These are phyloP conservation scores for Apocheima hispidaria DNA, from an alignment of 2,888 invertebrate genomes.

Conservation along the genomic window DNA sequence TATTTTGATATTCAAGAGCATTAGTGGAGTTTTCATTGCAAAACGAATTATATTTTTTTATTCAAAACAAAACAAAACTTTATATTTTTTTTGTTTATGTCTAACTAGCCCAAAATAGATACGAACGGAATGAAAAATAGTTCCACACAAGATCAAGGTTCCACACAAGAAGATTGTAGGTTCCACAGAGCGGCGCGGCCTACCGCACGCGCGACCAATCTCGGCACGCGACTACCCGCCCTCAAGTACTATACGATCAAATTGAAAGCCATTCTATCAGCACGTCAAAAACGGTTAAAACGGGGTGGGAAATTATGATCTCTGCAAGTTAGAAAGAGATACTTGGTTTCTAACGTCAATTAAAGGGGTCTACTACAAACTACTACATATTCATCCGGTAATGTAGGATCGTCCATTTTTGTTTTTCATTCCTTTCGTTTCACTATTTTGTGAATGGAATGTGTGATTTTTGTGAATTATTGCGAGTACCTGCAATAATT, in stretches of 20 bases:
- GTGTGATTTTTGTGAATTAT: conserved; percentile 15
- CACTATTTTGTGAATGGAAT: conserved; percentile 7
- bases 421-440: conserved; percentile 8
- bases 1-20: too few species aligned
- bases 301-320: neutral
- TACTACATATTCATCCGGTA: conserved; percentile 4
- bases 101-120: too few species aligned
- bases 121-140: too few species aligned
- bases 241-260: conserved; percentile 9
- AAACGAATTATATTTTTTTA: too few species aligned
- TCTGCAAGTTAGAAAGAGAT: conserved; percentile 20
- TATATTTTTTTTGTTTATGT: too few species aligned
- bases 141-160: too few species aligned
- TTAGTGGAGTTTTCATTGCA: too few species aligned
- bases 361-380: neutral
- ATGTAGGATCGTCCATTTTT: conserved; percentile 9
- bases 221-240: conserved; percentile 25
- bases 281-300: neutral
- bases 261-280: neutral
- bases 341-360: neutral
- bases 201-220: conserved; percentile 8
- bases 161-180: too few species aligned
- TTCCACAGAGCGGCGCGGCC: neutral
- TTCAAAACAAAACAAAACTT: too few species aligned
- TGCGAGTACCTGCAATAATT: conserved; percentile 19